These are phyloP conservation scores for Fulica atra DNA, from an alignment of 2,113 vertebrate species.

Conservation along the genomic window DNA sequence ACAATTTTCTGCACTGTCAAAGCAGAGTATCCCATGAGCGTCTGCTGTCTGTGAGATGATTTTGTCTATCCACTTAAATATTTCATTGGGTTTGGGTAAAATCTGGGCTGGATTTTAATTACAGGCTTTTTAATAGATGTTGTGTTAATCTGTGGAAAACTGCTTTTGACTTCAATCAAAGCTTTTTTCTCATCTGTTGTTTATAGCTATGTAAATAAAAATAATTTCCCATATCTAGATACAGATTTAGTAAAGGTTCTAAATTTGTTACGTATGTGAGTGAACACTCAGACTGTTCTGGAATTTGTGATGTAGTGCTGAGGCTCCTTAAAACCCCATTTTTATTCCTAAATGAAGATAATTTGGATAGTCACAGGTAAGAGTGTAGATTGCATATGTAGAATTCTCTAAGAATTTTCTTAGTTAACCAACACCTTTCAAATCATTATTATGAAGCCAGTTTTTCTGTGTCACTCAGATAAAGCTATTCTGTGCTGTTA, in stretches of 20 bases:
- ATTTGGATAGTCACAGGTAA: not conserved
- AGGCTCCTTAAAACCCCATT: not conserved
- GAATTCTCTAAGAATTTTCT: not conserved
- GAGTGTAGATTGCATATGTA: not conserved
- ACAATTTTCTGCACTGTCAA: not conserved
- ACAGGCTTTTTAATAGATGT: rapidly evolving
- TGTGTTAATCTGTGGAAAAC: not conserved
- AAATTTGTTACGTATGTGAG: not conserved
- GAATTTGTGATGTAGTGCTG: not conserved
- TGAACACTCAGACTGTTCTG: not conserved
- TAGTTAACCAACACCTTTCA: not conserved
- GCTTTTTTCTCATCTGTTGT: not conserved
- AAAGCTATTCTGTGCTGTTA: not conserved
- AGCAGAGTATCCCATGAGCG: not conserved
- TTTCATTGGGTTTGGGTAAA: not conserved
- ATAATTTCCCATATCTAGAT: not conserved
- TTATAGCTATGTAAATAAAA: not conserved
- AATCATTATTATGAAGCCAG: not conserved
- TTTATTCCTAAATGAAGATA: not conserved
- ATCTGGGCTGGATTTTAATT: not conserved
- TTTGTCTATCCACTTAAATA: not conserved
- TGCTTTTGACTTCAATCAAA: not conserved
- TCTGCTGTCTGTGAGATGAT: not conserved
- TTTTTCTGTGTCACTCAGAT: not conserved
- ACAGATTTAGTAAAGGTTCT: not conserved